Evolutionary conservation across 2,797 vertebrate species (phyloP).

Genomic region (Natrix natrix): DNA sequence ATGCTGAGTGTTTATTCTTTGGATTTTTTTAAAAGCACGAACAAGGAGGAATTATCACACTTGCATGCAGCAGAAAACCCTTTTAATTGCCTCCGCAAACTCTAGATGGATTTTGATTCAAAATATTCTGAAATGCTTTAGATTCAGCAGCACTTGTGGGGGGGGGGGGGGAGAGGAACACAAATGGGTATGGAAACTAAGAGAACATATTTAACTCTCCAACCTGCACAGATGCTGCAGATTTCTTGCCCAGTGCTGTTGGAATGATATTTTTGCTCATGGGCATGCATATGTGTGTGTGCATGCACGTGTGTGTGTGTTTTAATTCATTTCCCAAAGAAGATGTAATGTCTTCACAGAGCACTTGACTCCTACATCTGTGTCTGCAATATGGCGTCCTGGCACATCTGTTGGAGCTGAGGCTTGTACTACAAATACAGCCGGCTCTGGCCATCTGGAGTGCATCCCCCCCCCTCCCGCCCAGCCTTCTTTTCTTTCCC

Average conservation of each 20-base stretch:
- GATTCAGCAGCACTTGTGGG: neutral
- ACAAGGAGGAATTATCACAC: neutral
- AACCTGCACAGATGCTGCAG: slow-evolving; percentile 12
- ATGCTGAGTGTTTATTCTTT: slow-evolving; percentile 14
- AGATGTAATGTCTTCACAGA: slow-evolving; percentile 46
- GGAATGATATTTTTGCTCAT: slow-evolving; percentile 22
- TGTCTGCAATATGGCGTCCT: slow-evolving; percentile 51
- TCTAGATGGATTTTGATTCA: slow-evolving; percentile 11
- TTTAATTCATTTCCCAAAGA: slow-evolving; percentile 45
- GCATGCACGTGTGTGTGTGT: neutral
- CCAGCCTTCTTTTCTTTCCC: slow-evolving; percentile 12
- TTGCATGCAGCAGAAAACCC: slow-evolving; percentile 7
- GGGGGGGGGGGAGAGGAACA: neutral
- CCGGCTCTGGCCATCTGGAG: slow-evolving; percentile 59
- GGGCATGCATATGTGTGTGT: neutral
- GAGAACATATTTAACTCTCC: neutral
- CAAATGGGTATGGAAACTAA: neutral
- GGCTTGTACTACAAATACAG: slow-evolving; percentile 56
- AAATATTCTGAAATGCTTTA: slow-evolving; percentile 27
- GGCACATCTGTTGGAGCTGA: slow-evolving; percentile 55
- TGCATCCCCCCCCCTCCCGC: neutral
- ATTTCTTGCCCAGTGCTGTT: neutral
- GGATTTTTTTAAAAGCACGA: neutral
- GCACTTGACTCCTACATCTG: slow-evolving; percentile 48
- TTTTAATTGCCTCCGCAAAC: slow-evolving; percentile 28